Percentiles rank a stretch among this genome's conserved stretches.
Evolutionary conservation across 2,113 vertebrate species (phyloP).

Genomic region (Albula goreensis): DNA sequence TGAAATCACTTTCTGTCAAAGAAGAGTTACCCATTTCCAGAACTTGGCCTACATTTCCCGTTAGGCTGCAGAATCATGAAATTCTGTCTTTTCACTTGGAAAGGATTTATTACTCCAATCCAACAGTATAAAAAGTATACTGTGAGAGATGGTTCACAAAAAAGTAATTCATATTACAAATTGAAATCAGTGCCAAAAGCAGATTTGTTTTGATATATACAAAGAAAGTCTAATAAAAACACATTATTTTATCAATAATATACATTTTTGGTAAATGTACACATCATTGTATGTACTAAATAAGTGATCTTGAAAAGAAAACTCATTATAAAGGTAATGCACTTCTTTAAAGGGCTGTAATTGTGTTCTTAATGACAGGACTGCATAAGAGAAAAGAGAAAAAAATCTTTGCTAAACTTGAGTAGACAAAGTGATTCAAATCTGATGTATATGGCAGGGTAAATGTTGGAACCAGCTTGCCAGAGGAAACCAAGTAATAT

Average conservation of each 20-base stretch:
- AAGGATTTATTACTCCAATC: background rate
- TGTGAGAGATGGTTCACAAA: background rate
- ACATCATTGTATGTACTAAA: background rate
- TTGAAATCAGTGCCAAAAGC: background rate
- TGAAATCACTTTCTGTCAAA: slow-evolving; percentile 9
- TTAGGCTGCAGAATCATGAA: background rate
- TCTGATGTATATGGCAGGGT: background rate
- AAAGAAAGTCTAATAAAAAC: background rate
- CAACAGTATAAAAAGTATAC: background rate
- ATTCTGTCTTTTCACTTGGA: background rate
- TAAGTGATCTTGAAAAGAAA: background rate
- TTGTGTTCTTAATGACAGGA: background rate
- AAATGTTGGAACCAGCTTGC: background rate
- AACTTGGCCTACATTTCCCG: background rate
- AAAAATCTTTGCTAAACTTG: background rate
- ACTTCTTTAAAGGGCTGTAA: background rate
- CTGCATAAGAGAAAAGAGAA: background rate
- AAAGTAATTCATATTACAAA: background rate
- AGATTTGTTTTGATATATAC: background rate
- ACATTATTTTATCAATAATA: background rate
- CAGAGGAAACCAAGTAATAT: background rate
- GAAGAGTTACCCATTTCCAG: background rate
- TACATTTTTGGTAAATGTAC: background rate
- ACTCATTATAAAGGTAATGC: background rate
- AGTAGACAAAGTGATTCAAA: background rate